Percentiles rank a stretch among this genome's conserved stretches.
Evolutionary conservation across 2,888 invertebrate species (phyloP).

Genomic region (Eristalis pertinax): DNA sequence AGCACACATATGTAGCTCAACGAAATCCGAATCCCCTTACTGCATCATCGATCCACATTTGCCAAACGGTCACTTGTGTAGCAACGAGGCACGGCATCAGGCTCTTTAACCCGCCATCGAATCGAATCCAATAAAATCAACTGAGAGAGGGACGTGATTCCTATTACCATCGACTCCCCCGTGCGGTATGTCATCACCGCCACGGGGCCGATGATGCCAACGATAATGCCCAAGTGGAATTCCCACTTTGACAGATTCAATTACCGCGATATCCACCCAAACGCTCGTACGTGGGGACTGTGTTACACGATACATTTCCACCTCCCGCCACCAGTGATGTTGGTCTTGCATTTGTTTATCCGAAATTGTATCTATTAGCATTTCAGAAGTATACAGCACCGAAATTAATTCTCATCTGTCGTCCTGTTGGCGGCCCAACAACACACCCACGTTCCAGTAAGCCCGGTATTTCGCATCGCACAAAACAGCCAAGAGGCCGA

Average conservation of each 20-base stretch:
- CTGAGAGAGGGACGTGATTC: background rate
- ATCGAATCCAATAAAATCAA: background rate
- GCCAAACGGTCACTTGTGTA: background rate
- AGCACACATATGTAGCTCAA: too few relatives aligned
- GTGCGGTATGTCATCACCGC: constrained; percentile 50
- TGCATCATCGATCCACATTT: background rate
- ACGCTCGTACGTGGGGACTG: constrained; percentile 46
- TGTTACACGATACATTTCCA: constrained; percentile 46
- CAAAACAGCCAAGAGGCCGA: background rate
- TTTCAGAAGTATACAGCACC: constrained; percentile 47
- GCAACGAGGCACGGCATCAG: background rate
- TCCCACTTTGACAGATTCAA: constrained; percentile 67
- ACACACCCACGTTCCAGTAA: constrained; percentile 36
- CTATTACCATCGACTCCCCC: constrained; percentile 7
- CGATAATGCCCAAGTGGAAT: constrained; percentile 67
- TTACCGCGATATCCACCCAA: constrained; percentile 66
- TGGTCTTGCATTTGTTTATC: constrained; percentile 62
- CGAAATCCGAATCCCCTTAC: too few relatives aligned
- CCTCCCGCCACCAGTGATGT: background rate
- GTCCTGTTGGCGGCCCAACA: background rate
- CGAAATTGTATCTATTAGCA: constrained; percentile 67
- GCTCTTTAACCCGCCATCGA: background rate
- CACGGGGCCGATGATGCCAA: constrained; percentile 61
- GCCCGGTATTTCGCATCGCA: constrained; percentile 16
- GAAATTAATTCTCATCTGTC: constrained; percentile 58